Conservation (phyloP, 2,113 vertebrate species). For the Platysternon megacephalum region DNA sequence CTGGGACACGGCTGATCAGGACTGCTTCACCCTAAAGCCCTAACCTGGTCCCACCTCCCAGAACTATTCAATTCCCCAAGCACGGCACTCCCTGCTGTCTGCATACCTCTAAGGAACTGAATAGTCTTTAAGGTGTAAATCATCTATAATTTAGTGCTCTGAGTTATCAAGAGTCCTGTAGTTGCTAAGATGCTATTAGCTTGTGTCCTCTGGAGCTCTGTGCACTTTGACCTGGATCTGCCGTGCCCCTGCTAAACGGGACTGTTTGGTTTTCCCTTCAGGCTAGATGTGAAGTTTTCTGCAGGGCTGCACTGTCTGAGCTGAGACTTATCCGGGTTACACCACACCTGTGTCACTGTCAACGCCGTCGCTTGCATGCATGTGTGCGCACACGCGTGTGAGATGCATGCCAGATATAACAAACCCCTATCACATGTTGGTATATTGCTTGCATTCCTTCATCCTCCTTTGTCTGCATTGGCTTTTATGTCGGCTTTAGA, state of each 20-base stretch:
- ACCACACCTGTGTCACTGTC: not conserved
- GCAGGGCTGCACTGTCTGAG: not conserved
- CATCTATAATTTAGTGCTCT: not conserved
- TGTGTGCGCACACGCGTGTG: not conserved
- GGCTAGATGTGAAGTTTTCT: not conserved
- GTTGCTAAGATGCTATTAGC: not conserved
- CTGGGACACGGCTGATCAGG: not conserved
- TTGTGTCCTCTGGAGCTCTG: not conserved
- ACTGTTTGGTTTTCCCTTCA: not conserved
- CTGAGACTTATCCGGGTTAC: not conserved
- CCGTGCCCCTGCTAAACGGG: not conserved
- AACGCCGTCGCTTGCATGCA: not conserved
- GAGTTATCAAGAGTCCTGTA: not conserved
- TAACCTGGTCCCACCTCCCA: not conserved
- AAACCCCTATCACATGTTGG: not conserved
- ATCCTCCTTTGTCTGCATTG: not conserved
- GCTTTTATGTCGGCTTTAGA: not conserved
- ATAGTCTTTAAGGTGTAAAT: not conserved
- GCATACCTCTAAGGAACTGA: not conserved
- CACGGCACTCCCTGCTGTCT: no score
- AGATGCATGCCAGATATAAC: not conserved
- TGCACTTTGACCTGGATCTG: not conserved
- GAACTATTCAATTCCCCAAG: not conserved
- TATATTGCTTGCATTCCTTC: not conserved
- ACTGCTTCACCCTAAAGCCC: not conserved